Evolutionary conservation across 2,888 invertebrate genomes (phyloP).

Genomic region (Caenorhabditis virilis): DNA sequence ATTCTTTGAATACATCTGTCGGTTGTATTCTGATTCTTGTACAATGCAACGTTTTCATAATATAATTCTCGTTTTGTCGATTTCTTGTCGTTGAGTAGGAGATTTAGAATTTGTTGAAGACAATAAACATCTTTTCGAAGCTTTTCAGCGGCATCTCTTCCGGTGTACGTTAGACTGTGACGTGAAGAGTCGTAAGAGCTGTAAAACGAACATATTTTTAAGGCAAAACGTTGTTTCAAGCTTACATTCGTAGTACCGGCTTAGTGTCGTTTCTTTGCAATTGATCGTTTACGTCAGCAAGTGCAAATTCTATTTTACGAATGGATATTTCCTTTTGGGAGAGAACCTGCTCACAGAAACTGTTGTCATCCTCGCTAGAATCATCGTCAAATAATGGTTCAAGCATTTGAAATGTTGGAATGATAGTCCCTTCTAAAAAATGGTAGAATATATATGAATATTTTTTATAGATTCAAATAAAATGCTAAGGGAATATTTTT

Average conservation of each 20-base stretch:
- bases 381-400: neutral
- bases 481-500: too few relatives aligned
- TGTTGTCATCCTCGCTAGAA: slow-evolving; percentile 10
- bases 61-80: slow-evolving; percentile 55
- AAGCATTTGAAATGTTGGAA: too few relatives aligned
- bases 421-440: too few relatives aligned
- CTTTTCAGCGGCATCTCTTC: neutral
- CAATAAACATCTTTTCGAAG: slow-evolving; percentile 37
- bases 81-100: slow-evolving; percentile 32
- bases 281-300: slow-evolving; percentile 17
- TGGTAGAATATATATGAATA: too few relatives aligned
- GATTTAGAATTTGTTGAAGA: slow-evolving; percentile 39
- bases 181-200: slow-evolving; percentile 23
- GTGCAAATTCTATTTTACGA: slow-evolving; percentile 24
- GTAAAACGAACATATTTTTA: slow-evolving; percentile 7
- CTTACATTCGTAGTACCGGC: slow-evolving; percentile 15
- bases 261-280: slow-evolving; percentile 4
- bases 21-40: slow-evolving; percentile 39
- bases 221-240: slow-evolving; percentile 3
- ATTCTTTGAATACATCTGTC: slow-evolving; percentile 47
- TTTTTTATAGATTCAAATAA: too few relatives aligned
- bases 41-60: slow-evolving; percentile 57
- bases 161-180: slow-evolving; percentile 10
- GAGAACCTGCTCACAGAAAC: neutral
- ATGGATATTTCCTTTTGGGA: slow-evolving; percentile 12